Percentiles rank a stretch among this genome's conserved stretches.
These are phyloP conservation scores for Pogonognathellus flavescens DNA, from an alignment of 1,140 invertebrate species.

Conservation along the genomic window DNA sequence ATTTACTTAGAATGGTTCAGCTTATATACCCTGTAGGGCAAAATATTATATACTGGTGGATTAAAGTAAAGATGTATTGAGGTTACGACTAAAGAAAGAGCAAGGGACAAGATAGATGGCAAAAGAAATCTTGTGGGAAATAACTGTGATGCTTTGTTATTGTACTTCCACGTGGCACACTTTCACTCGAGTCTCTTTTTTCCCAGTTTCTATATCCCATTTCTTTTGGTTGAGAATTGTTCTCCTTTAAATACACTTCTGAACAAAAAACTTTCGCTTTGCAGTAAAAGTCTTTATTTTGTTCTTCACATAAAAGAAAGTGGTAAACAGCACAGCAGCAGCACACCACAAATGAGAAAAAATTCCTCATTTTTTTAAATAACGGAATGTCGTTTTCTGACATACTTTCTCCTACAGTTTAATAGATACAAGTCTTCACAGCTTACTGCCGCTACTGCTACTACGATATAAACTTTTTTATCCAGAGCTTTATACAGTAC, in stretches of 20 bases:
- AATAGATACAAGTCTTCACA: too few relatives aligned
- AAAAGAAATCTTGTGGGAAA: conserved; percentile 23
- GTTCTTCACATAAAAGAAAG: neutral
- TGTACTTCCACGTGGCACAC: conserved; percentile 2
- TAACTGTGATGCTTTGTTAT: neutral
- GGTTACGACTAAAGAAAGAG: neutral
- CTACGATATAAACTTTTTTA: too few relatives aligned
- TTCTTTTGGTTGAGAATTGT: neutral
- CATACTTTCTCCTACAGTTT: too few relatives aligned
- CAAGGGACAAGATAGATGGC: neutral
- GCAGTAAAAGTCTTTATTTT: neutral
- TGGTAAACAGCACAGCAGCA: neutral
- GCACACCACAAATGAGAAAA: too few relatives aligned
- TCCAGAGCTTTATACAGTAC: too few relatives aligned
- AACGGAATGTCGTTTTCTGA: too few relatives aligned
- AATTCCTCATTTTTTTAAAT: too few relatives aligned
- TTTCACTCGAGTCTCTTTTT: neutral
- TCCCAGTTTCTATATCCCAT: neutral
- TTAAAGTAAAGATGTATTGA: too few relatives aligned
- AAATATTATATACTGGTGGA: too few relatives aligned
- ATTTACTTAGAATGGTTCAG: too few relatives aligned
- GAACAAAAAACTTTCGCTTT: neutral
- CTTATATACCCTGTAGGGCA: too few relatives aligned
- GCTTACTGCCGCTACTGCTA: too few relatives aligned
- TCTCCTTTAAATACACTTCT: neutral